Base-by-base conservation (phyloP, 2,888 invertebrate genomes). In the Melipona bicolor region DNA sequence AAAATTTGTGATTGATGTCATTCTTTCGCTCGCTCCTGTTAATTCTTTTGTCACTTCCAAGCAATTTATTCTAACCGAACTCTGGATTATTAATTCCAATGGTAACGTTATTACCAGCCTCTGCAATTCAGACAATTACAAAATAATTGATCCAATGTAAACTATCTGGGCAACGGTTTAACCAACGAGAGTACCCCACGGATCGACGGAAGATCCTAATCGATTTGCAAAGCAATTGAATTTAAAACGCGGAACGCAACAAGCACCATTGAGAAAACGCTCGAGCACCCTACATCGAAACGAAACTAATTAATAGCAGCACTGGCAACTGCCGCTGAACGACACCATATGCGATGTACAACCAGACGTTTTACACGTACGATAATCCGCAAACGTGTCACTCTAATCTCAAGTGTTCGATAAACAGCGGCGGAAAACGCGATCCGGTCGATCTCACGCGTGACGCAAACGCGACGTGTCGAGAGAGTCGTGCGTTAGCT, bases 401-500 rank as follows among this genome's bases (percentile, higher is more conserved):
- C 90, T 92, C 91, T 92, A 91, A 91, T 91, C 91, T 92, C 92
- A 91, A 93, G 92, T 92, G 92, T 91, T 92, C 89, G 84, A 89
- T 90, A 93, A 93, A 93, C 92, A 93, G 76, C 52, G 85, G 78
- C 81, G 84, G 79, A 87, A 87, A 83, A 86, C 84, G 86, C 84
- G 74, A 43, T 62, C 68, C 77, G 75, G 70, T 81, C 82, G 79
- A 69, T 74, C 75, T 49, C 61, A 79, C 32, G 61, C 71, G 73
- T 83, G 77, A 81, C 82, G 82, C 50, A 72, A 76, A 71, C 82
- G 36, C 68, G 62, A 62, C 17, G 49, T 52, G 67, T n/a, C 32
- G 69, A 68, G 50, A n/a, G 70, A 36, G 32, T 36, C 64, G 56
- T 3, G 27, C 50, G 6, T 21, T 19, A 32, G 21, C 50, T 9